Base-by-base conservation (phyloP, 2,113 vertebrate genomes). In the Seriola quinqueradiata region DNA sequence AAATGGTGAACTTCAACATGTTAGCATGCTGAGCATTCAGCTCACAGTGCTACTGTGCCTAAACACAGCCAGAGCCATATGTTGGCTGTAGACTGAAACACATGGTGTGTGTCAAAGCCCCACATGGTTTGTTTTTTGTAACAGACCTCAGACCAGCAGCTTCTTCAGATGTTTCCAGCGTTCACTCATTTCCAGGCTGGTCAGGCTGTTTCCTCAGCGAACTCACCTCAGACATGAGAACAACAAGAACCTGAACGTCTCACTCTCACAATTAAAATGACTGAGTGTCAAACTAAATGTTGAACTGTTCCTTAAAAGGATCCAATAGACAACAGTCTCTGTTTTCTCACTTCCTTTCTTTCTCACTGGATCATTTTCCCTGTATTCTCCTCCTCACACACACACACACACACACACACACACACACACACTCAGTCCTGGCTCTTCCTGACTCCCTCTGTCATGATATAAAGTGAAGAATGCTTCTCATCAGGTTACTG, bases 401-500 rank as follows among this genome's bases (percentile, higher is more conserved):
- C 50, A 87, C 46, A 61, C 25, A 52, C 54, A 66, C 57, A 75
- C 52, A 63, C 64, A 68, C 25, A 54, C 55, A 52, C 52, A 87
- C 54, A 57, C 21, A 44, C 46, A 70, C 67, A 76, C 54, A 63
- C 25, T 13, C 73, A 61, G 42, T 71, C 61, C 68, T 76, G 72
- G 55, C 70, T 85, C 21, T 77, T 82, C 77, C 80, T 77, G 17
- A 84, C 80, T 90, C 81, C 84, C 80, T 73, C 85, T 80, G 60
- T 90, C 81, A 69, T 71, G 85, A 90, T 88, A 83, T 86, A 81
- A 90, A 90, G 84, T 87, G 74, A 91, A 88, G 85, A 82, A 90
- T 90, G 88, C 83, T 81, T 84, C 84, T 90, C 87, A 90, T 92
- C 89, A 83, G 72, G 77, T 91, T 90, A 80, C 86, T n/a, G 11